Evolutionary conservation across 2,888 invertebrate genomes (phyloP).

Genomic region (Orchestes rusci): DNA sequence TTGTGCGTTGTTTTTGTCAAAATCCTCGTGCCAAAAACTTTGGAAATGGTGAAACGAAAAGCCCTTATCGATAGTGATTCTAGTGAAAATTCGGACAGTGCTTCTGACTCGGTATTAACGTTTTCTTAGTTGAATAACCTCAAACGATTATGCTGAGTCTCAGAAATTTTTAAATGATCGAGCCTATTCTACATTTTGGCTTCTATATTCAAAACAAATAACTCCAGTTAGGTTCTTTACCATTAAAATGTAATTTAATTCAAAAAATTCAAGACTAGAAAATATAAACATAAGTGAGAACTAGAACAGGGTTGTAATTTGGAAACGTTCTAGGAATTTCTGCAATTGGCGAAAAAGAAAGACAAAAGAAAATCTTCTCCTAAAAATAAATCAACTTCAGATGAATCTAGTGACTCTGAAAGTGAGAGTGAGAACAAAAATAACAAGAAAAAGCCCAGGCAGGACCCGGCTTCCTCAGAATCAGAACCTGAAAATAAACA

Average conservation of each 20-base stretch:
- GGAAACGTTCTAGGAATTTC: conserved; percentile 61
- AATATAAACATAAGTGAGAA: too few relatives aligned
- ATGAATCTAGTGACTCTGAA: conserved; percentile 34
- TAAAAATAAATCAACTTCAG: conserved; percentile 30
- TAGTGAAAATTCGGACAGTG: conserved; percentile 71
- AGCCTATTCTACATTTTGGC: too few relatives aligned
- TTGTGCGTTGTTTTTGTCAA: too few relatives aligned
- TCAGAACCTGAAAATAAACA: conserved; percentile 31
- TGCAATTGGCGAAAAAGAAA: conserved; percentile 76
- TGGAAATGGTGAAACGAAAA: conserved; percentile 74
- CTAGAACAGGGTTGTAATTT: too few relatives aligned
- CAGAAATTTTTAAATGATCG: too few relatives aligned
- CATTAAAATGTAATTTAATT: too few relatives aligned
- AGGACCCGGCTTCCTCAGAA: conserved; percentile 33
- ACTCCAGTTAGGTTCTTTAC: too few relatives aligned
- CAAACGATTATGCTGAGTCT: background rate
- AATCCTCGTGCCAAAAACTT: background rate
- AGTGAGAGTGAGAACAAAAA: conserved; percentile 41
- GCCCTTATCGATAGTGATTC: conserved; percentile 77
- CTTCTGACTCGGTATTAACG: conserved; percentile 75
- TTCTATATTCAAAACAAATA: too few relatives aligned
- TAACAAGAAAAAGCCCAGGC: conserved; percentile 35
- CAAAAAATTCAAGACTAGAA: too few relatives aligned
- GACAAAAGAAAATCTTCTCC: conserved; percentile 52
- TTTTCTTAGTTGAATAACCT: conserved; percentile 39